Evolutionary conservation across 2,113 vertebrate species (phyloP).

Genomic region (Hemiscyllium ocellatum): DNA sequence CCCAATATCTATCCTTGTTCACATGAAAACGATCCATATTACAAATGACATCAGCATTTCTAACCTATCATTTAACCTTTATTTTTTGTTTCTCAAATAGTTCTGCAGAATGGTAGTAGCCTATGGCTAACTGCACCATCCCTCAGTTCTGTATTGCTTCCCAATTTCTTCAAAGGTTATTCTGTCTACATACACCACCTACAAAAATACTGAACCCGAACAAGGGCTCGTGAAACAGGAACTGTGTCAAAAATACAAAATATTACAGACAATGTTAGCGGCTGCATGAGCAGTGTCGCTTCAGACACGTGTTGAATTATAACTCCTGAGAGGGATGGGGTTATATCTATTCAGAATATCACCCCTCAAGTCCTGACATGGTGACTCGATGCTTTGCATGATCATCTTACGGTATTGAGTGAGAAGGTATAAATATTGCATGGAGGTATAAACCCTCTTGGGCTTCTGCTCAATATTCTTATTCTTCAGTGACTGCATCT

Average conservation of each 20-base stretch:
- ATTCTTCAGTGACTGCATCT: conserved; percentile 46
- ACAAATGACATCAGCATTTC: conserved; percentile 34
- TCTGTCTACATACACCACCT: not conserved
- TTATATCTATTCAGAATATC: conserved; percentile 47
- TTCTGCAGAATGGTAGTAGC: not conserved
- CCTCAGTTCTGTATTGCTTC: conserved; percentile 5
- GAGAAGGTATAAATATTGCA: conserved; percentile 55
- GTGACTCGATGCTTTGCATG: conserved; percentile 47
- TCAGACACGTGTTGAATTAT: conserved; percentile 53
- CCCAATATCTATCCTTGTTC: conserved; percentile 9
- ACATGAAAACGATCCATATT: conserved; percentile 31
- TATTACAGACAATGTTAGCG: conserved; percentile 28
- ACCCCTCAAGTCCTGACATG: conserved; percentile 52
- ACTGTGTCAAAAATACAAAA: conserved; percentile 28
- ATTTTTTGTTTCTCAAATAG: not conserved
- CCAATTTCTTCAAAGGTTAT: conserved; percentile 20
- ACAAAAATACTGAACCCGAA: conserved; percentile 25
- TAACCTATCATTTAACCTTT: conserved; percentile 14
- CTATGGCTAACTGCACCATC: conserved; percentile 17
- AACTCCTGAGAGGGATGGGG: conserved; percentile 52
- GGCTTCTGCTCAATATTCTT: conserved; percentile 47
- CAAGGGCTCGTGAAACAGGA: not conserved
- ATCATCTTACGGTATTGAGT: conserved; percentile 50
- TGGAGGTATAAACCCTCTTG: conserved; percentile 47
- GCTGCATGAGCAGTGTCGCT: conserved; percentile 46